Evolutionary conservation across 2,113 vertebrate genomes (phyloP), one percentile per base, ranked within the genome.

Genomic region (Bambusicola thoracicus): DNA sequence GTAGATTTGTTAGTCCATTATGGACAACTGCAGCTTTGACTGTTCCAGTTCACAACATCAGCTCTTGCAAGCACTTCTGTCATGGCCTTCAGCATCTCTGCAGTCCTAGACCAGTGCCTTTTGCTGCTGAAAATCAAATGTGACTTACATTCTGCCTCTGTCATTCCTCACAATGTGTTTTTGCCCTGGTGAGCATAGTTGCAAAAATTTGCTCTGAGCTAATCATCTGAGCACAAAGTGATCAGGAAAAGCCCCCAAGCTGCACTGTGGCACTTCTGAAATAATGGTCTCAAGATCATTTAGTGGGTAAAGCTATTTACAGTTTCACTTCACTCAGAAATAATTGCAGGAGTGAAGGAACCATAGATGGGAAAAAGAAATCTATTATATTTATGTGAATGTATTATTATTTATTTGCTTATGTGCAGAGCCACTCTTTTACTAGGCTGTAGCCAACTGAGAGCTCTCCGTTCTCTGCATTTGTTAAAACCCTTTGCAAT

Each of bases 281-380:
- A 89, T 85, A 40, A 41, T 89, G 63, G 93, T 94, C 84, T 92
- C 90, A 94, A 81, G 75, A 94, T 92, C 63, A 53, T 87, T 90
- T 83, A 85, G 59, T 96, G 61, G 44, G 86, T 91, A 94, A 97
- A 97, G 78, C 93, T 95, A 95, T 89, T 97, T 95, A 92, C 69
- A 94, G 73, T 96, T 82, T 97, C 43, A 58, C 53, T 96, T 96
- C 73, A 87, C 66, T 95, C 90, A 91, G 93, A 95, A 94, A 90
- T 91, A 95, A 96, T 96, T 91, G 69, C 82, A 92, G 83, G 79
- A 93, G 48, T 32, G 43, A 75, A 94, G 82, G 63, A 72, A 53
- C 8, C 48, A 83, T 86, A 74, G 76, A 68, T 49, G 92, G 80
- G 62, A 67, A 95, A 94, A 81, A 94, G 40, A 93, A 92, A 95